Conservation (phyloP, 2,113 vertebrate genomes). For the Thermophis baileyi region DNA sequence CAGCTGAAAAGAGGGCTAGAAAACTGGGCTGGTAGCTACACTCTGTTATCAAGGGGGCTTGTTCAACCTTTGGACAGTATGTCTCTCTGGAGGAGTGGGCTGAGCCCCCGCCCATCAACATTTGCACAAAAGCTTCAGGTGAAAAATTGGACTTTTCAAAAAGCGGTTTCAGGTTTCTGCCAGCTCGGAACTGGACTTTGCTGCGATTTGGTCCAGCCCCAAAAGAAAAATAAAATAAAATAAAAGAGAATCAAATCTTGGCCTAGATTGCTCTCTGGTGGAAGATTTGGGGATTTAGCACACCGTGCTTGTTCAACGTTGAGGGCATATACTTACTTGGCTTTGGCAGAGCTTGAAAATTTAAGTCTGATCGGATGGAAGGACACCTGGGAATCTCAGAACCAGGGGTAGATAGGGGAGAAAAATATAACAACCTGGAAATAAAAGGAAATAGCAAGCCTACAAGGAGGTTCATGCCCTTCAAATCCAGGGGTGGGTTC, state of each 20-base stretch:
- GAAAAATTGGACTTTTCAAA: not conserved
- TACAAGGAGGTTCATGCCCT: no score
- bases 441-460: not conserved
- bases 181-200: not conserved
- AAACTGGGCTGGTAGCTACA: not conserved
- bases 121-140: not conserved
- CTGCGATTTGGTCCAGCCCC: not conserved
- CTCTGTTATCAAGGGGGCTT: not conserved
- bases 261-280: not conserved
- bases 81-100: not conserved
- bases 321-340: not conserved
- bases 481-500: no score
- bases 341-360: not conserved
- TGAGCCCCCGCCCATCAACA: accelerated
- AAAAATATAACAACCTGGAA: not conserved
- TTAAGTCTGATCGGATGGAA: not conserved
- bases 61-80: not conserved
- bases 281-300: not conserved
- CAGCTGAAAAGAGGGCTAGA: not conserved
- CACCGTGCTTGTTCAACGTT: not conserved
- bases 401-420: not conserved
- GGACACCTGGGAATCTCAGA: not conserved
- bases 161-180: not conserved
- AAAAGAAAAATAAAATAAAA: not conserved
- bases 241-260: not conserved